phyloP scores from a whole-genome alignment of 2,888 invertebrate species.

The Tetragonula carbonaria region DNA sequence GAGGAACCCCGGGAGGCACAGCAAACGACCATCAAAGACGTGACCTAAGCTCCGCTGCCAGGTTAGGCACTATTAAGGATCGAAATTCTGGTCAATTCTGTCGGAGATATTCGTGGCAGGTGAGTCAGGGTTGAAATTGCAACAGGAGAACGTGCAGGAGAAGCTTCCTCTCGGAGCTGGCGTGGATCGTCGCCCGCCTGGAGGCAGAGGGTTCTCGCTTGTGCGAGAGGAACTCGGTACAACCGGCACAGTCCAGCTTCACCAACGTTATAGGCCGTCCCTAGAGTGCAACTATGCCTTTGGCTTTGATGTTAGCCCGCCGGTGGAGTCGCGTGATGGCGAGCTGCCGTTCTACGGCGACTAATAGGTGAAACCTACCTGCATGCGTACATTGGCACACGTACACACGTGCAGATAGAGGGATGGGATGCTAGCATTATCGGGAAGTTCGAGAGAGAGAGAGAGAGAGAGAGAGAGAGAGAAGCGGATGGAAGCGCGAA shows the following conservation, averaged over 20 bases:
- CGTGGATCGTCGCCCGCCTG: conserved; percentile 53
- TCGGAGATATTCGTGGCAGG: conserved; percentile 33
- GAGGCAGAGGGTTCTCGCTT: conserved; percentile 32
- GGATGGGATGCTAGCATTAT: conserved; percentile 59
- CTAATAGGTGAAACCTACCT: conserved; percentile 72
- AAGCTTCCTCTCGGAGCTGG: neutral
- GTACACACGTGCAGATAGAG: neutral
- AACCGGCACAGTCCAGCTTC: conserved; percentile 15
- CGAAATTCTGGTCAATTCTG: neutral
- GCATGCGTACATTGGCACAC: conserved; percentile 38
- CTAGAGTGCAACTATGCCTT: conserved; percentile 82
- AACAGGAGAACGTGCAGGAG: conserved; percentile 9
- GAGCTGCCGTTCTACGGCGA: conserved; percentile 65
- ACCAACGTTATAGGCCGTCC: conserved; percentile 76
- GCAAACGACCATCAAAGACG: conserved; percentile 38
- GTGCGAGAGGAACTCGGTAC: conserved; percentile 27
- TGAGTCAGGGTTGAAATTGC: conserved; percentile 36
- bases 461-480: neutral
- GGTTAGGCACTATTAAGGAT: conserved; percentile 22
- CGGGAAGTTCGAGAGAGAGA: conserved; percentile 28
- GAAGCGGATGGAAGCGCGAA: conserved; percentile 38
- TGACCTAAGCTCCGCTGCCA: neutral
- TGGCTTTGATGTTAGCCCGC: conserved; percentile 82
- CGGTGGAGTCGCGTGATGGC: conserved; percentile 75
- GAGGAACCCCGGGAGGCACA: neutral